These are phyloP conservation scores for Gephyroberyx darwinii DNA, from an alignment of 2,797 vertebrate species.

Conservation along the genomic window DNA sequence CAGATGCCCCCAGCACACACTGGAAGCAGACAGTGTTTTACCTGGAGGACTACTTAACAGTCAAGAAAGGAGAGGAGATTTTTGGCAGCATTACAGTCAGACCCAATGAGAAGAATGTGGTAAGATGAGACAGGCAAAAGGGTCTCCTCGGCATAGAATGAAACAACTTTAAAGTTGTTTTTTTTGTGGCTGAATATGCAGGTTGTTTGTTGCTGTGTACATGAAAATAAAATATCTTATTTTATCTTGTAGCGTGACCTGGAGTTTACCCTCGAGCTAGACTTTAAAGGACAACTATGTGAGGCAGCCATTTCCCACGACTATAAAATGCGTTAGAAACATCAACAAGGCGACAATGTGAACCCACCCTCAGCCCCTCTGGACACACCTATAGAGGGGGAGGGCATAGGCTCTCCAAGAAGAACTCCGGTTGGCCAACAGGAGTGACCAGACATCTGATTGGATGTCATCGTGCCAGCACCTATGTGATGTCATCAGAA, in stretches of 20 bases:
- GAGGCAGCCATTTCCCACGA: slow-evolving; percentile 96
- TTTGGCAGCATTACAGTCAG: slow-evolving; percentile 93
- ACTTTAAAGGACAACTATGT: slow-evolving; percentile 99
- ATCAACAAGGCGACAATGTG: slow-evolving; percentile 5
- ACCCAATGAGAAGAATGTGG: slow-evolving; percentile 97
- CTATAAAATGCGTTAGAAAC: slow-evolving; percentile 95
- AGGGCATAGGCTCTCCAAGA: slow-evolving; percentile 38
- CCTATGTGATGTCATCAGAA: slow-evolving; percentile 68
- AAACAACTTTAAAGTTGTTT: background rate
- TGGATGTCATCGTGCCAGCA: slow-evolving; percentile 53
- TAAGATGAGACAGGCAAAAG: slow-evolving; percentile 72
- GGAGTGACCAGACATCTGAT: slow-evolving; percentile 36
- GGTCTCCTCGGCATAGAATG: background rate
- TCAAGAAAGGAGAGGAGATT: slow-evolving; percentile 95
- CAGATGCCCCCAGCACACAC: slow-evolving; percentile 95
- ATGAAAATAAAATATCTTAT: no score
- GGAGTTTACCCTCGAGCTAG: slow-evolving; percentile 96
- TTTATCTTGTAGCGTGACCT: slow-evolving; percentile 88
- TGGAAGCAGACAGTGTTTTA: slow-evolving; percentile 99
- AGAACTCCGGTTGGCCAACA: slow-evolving; percentile 37
- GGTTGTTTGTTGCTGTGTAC: no score
- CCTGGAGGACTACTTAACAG: slow-evolving; percentile 96
- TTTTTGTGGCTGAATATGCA: background rate
- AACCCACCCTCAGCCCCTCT: slow-evolving; percentile 49
- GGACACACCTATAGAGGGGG: slow-evolving; percentile 35